A percentile compares a stretch with the other conserved stretches of the same genome.
phyloP scores from a whole-genome alignment of 2,797 vertebrate species.

The Platyrinchus mystaceus region DNA sequence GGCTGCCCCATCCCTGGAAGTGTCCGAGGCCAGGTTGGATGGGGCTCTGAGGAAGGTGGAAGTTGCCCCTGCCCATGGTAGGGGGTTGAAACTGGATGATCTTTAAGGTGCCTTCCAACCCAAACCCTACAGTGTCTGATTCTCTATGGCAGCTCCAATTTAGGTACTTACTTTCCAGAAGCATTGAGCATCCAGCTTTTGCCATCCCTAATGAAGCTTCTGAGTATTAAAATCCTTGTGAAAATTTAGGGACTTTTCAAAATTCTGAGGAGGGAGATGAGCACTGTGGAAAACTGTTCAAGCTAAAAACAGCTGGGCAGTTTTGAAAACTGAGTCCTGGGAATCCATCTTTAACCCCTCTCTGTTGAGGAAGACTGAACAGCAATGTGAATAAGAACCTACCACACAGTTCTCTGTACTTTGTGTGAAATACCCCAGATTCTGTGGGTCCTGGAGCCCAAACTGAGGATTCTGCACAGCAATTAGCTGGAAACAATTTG shows the following conservation, averaged over 20 bases:
- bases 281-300: not conserved
- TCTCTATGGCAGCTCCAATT: not conserved
- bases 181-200: not conserved
- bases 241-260: not conserved
- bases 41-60: not conserved
- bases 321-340: not conserved
- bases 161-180: not conserved
- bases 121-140: too few relatives aligned
- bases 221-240: not conserved
- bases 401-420: not conserved
- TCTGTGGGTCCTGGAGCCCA: not conserved
- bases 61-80: not conserved
- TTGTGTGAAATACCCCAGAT: not conserved
- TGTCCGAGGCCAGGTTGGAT: not conserved
- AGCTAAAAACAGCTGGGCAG: not conserved
- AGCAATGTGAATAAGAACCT: not conserved
- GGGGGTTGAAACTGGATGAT: rapidly evolving
- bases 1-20: not conserved
- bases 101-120: not conserved
- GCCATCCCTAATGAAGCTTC: not conserved
- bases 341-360: not conserved
- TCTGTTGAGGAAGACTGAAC: not conserved
- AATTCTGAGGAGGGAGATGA: not conserved
- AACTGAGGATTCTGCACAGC: not conserved
- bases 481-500: not conserved